phyloP scores from a whole-genome alignment of 1,140 invertebrate species.

The Drosophila rufa region DNA sequence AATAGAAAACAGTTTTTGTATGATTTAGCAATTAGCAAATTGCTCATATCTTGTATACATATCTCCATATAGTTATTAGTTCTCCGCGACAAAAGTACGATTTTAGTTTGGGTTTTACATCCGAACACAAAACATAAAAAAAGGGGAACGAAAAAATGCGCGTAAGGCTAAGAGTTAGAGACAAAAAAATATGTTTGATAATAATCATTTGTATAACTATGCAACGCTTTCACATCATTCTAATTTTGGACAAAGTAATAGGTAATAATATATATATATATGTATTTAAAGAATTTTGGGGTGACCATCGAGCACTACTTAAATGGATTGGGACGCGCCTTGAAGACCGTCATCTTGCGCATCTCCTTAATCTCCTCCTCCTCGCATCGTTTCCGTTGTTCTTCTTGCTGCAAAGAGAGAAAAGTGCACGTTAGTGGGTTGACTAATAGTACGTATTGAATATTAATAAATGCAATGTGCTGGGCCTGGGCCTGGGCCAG shows the following conservation, averaged over 20 bases:
- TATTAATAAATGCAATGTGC: not conserved
- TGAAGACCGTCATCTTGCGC: conserved; percentile 78
- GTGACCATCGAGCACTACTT: conserved; percentile 54
- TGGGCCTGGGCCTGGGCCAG: not conserved
- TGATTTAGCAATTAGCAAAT: conserved; percentile 58
- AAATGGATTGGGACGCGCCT: conserved; percentile 84
- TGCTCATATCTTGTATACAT: conserved; percentile 37
- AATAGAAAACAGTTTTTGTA: conserved; percentile 76
- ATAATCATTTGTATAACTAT: conserved; percentile 28
- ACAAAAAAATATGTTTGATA: conserved; percentile 20
- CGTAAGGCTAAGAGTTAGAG: conserved; percentile 40
- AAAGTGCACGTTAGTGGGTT: not conserved
- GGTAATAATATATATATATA: conserved; percentile 6
- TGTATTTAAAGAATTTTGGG: conserved; percentile 16
- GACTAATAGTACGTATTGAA: not conserved
- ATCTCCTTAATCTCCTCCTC: conserved; percentile 68
- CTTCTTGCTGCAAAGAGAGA: conserved; percentile 75
- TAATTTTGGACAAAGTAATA: conserved; percentile 39
- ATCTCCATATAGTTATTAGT: conserved; percentile 16
- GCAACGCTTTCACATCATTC: conserved; percentile 21
- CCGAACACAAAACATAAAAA: conserved; percentile 7
- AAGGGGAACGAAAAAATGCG: conserved; percentile 7
- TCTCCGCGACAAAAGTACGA: conserved; percentile 24
- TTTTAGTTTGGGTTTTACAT: conserved; percentile 33
- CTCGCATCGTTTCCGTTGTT: conserved; percentile 74